Percentiles rank a stretch among this genome's conserved stretches.
phyloP scores from a whole-genome alignment of 1,140 invertebrate genomes.

The Coboldia fuscipes region DNA sequence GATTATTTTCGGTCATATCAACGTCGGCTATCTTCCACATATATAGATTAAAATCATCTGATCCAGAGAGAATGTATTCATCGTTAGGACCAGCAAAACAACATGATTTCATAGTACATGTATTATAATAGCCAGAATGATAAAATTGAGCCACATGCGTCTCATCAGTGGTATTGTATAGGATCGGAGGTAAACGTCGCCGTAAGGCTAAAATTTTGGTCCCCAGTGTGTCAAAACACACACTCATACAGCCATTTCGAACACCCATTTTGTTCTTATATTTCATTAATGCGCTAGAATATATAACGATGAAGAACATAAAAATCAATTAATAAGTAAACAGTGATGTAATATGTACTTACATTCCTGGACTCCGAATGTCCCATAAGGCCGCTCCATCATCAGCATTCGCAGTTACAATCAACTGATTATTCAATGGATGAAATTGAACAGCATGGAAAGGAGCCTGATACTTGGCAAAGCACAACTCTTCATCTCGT shows the following conservation, averaged over 20 bases:
- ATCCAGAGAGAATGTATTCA: slow-evolving; percentile 75
- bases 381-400: slow-evolving; percentile 82
- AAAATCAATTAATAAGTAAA: slow-evolving; percentile 1
- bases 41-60: slow-evolving; percentile 89
- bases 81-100: slow-evolving; percentile 80
- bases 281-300: slow-evolving; percentile 35
- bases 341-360: slow-evolving; percentile 19
- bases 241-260: slow-evolving; percentile 85
- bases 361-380: slow-evolving; percentile 61
- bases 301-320: not conserved
- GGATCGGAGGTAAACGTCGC: slow-evolving; percentile 58
- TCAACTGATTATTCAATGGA: slow-evolving; percentile 53
- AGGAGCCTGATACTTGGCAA: slow-evolving; percentile 43
- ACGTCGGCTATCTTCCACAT: slow-evolving; percentile 64
- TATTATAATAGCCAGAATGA: slow-evolving; percentile 82
- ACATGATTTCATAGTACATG: slow-evolving; percentile 93
- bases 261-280: too few relatives aligned
- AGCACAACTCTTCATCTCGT: slow-evolving; percentile 18
- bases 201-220: slow-evolving; percentile 61
- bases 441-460: slow-evolving; percentile 87
- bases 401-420: slow-evolving; percentile 75
- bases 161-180: slow-evolving; percentile 47
- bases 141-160: slow-evolving; percentile 66
- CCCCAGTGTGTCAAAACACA: slow-evolving; percentile 64
- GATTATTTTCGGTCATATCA: slow-evolving; percentile 20